Percentiles rank a stretch among this genome's conserved stretches.
phyloP scores from a whole-genome alignment of 2,113 vertebrate species.

The Nothocercus nigrocapillus region DNA sequence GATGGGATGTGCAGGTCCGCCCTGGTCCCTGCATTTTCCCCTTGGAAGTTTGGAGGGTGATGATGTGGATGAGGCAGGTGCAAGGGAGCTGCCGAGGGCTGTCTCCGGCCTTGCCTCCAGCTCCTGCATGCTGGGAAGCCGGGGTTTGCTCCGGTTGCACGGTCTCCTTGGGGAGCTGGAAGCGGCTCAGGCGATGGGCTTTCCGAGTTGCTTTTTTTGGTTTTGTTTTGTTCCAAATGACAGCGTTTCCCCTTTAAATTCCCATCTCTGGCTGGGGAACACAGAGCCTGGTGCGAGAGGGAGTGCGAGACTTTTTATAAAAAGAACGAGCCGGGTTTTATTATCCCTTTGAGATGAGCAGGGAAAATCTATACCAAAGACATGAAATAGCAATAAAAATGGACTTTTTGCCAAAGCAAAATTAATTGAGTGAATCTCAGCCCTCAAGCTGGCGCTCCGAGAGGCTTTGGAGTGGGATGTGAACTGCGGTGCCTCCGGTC shows the following conservation, averaged over 20 bases:
- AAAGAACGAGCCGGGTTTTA: slow-evolving; percentile 70
- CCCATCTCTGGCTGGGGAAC: slow-evolving; percentile 65
- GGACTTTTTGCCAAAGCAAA: slow-evolving; percentile 78
- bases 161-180: slow-evolving; percentile 43
- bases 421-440: slow-evolving; percentile 74
- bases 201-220: slow-evolving; percentile 58
- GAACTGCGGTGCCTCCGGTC: slow-evolving; percentile 25
- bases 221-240: slow-evolving; percentile 58
- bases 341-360: slow-evolving; percentile 78
- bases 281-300: slow-evolving; percentile 67
- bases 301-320: slow-evolving; percentile 74
- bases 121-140: neutral
- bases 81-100: neutral
- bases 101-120: neutral
- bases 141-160: slow-evolving; percentile 19
- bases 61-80: neutral
- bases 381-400: slow-evolving; percentile 78
- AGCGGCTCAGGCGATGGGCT: slow-evolving; percentile 43
- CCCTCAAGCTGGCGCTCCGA: slow-evolving; percentile 64
- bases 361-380: slow-evolving; percentile 79
- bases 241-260: slow-evolving; percentile 63
- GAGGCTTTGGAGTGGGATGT: slow-evolving; percentile 65
- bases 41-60: neutral
- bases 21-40: neutral
- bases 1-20: no score